Base-by-base conservation (phyloP, 2,797 vertebrate species). In the Microhierax caerulescens region DNA sequence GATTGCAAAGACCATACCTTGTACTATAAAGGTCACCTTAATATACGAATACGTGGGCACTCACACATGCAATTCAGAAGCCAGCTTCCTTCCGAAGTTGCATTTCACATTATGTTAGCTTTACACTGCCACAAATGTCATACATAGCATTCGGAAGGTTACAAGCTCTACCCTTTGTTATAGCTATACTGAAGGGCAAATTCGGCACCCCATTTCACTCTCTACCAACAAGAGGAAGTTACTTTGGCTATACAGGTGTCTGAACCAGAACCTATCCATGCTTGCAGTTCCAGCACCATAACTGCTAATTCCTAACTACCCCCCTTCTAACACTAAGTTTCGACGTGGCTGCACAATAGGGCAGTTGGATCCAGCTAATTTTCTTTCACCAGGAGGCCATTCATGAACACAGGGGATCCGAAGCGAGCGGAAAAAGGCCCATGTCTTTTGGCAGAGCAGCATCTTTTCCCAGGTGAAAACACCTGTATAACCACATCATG, bases 1-100 rank as follows among this genome's bases (percentile, higher is more conserved):
- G 25, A 56, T 5, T 63, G n/a, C 47, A 65, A 65, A 84, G 61
- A 90, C 28, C 36, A 4, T 7, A 45, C 7, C 50, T 89, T 41
- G 12, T 32, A 69, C 54, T 37, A 48, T 37, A 88, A 85, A 94
- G 41, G 92, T 85, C 67, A 61, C 50, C n/a, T 69, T 48, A 53
- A 65, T 22, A 61, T 5, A 41, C 21, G 64, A 43, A 54, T 22
- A 57, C 41, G 60, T 1, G 0, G 21, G 47, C 11, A 5, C 20
- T 90, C 64, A 78, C 59, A 73, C 8, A 25, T 30, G n/a, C 51
- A 78, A 17, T 13, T 80, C 68, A 77, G 48, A 28, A 91, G 8
- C 13, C 41, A 68, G 53, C 13, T 81, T 78, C 68, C 69, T 75
- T 78, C 53, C 18, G 21, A 73, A 83, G 72, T 7, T 68, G 39